Conservation (phyloP, 1,140 invertebrate species). For the Trissolcus basalis region DNA sequence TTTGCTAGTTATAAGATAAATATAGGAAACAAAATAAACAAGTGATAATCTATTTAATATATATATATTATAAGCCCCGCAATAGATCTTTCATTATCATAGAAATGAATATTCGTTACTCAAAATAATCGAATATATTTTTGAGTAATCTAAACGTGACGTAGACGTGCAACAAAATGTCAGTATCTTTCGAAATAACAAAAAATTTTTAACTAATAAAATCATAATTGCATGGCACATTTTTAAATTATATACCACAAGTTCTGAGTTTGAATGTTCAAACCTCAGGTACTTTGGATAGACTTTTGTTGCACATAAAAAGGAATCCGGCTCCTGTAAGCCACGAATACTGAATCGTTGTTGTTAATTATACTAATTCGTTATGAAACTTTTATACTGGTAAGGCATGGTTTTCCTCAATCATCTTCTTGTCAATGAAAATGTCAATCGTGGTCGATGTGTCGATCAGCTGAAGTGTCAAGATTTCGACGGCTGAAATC, state of each 20-base stretch:
- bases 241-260: no score
- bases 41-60: not conserved
- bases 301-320: constrained; percentile 1
- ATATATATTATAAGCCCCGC: not conserved
- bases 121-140: not conserved
- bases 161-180: not conserved
- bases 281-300: constrained; percentile 14
- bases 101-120: constrained; percentile 12
- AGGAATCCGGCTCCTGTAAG: constrained; percentile 1
- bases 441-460: constrained; percentile 13
- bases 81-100: not conserved
- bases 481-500: not conserved
- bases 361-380: not conserved
- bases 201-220: not conserved
- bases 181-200: not conserved
- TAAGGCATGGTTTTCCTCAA: constrained; percentile 6
- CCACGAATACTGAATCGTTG: constrained; percentile 24
- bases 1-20: not conserved
- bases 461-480: constrained; percentile 23
- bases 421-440: constrained; percentile 18
- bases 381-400: not conserved
- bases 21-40: not conserved
- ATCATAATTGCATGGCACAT: no score
- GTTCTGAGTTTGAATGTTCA: not conserved
- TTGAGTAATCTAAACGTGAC: not conserved